Conservation (phyloP, 2,888 invertebrate genomes). For the Pharmacophagus antenor region DNA sequence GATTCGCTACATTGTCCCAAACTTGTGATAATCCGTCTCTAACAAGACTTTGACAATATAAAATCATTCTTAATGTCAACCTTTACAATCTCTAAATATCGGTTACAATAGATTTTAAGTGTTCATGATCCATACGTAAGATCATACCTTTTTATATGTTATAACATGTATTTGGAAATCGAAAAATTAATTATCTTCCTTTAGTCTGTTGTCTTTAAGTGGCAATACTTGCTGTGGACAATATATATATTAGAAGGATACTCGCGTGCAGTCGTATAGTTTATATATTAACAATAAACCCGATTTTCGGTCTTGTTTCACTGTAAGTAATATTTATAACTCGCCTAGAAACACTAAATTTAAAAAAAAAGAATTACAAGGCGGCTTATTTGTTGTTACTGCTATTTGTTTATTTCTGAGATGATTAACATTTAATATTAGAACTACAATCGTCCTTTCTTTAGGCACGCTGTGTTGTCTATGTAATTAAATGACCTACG, state of each 20-base stretch:
- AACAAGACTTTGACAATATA: no score
- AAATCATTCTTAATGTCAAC: no score
- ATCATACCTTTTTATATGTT: no score
- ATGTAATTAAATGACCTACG: not conserved
- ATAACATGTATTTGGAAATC: no score
- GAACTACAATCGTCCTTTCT: not conserved
- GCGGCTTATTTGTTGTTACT: not conserved
- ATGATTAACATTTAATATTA: not conserved
- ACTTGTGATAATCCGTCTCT: not conserved
- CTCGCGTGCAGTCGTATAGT: not conserved
- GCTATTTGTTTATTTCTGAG: not conserved
- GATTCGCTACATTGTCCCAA: not conserved
- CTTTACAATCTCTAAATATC: no score
- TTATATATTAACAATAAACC: not conserved
- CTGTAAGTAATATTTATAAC: not conserved
- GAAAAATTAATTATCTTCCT: no score
- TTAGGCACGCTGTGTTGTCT: not conserved
- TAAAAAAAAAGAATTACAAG: not conserved
- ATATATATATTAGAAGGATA: no score
- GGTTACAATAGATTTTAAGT: no score
- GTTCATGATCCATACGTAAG: no score
- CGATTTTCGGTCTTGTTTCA: not conserved
- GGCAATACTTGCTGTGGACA: not conserved
- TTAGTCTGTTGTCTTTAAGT: no score
- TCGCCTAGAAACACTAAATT: not conserved